These are phyloP conservation scores for Pterois miles DNA, from an alignment of 2,797 vertebrate genomes.

Conservation along the genomic window DNA sequence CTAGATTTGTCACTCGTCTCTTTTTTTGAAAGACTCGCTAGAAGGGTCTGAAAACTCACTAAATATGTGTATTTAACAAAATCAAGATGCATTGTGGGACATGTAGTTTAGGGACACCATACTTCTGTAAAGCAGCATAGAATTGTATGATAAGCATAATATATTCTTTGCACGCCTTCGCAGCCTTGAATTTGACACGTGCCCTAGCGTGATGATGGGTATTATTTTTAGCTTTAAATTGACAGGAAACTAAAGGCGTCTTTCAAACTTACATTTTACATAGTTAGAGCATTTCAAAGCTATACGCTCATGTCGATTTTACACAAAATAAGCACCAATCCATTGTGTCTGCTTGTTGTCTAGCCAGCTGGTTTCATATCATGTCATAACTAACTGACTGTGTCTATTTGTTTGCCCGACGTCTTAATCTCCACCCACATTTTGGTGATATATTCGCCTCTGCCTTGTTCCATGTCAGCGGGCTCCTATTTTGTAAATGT, in stretches of 20 bases:
- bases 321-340: not conserved
- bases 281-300: not conserved
- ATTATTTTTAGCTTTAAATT: not conserved
- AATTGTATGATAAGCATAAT: no score
- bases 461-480: conserved; percentile 36
- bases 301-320: not conserved
- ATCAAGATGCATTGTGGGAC: no score
- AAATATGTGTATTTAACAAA: no score
- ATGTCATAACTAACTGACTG: conserved; percentile 8
- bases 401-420: conserved; percentile 17
- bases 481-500: conserved; percentile 49
- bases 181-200: no score
- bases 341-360: not conserved
- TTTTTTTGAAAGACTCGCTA: no score
- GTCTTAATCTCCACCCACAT: conserved; percentile 22
- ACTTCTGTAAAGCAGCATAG: no score
- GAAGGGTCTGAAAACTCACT: no score
- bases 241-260: not conserved
- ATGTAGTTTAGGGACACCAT: no score
- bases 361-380: conserved; percentile 6
- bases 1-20: no score
- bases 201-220: not conserved
- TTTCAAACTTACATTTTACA: not conserved
- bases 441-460: conserved; percentile 16
- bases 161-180: no score